A percentile compares a stretch with the other conserved stretches of the same genome.
phyloP scores from a whole-genome alignment of 1,140 invertebrate species.

The Bombyx mandarina region DNA sequence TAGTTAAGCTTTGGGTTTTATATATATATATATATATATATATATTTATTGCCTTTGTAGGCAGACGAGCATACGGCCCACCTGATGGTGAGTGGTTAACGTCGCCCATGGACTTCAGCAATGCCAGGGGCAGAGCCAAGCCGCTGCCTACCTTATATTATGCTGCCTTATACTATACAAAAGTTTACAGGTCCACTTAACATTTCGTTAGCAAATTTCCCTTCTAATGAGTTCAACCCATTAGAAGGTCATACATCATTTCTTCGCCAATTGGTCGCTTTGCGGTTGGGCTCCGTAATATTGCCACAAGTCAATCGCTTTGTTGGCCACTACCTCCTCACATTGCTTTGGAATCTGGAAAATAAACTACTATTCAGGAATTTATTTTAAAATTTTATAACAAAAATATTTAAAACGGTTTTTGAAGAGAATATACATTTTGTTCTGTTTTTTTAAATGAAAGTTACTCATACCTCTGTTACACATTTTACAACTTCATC shows the following conservation, averaged over 20 bases:
- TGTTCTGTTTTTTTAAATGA: conserved; percentile 5
- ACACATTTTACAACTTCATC: conserved; percentile 76
- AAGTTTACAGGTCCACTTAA: too few species aligned
- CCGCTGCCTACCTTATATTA: too few species aligned
- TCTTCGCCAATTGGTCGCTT: conserved; percentile 53
- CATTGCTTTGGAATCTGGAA: conserved; percentile 82
- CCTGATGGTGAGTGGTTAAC: too few species aligned
- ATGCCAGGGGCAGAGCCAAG: too few species aligned
- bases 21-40: too few species aligned
- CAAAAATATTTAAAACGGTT: background rate
- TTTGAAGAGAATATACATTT: background rate
- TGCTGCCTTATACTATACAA: too few species aligned
- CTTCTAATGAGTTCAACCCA: conserved; percentile 60
- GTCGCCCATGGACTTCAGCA: too few species aligned
- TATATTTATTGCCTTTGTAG: too few species aligned
- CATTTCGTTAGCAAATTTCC: background rate
- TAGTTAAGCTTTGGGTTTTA: too few species aligned
- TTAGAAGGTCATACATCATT: conserved; percentile 69
- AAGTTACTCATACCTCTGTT: conserved; percentile 72
- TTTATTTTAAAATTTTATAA: too few species aligned
- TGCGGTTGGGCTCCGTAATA: conserved; percentile 68
- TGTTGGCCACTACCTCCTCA: conserved; percentile 82
- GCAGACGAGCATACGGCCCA: too few species aligned
- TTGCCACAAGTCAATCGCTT: conserved; percentile 85
- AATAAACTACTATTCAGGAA: conserved; percentile 3